Evolutionary conservation across 2,888 invertebrate species (phyloP), one percentile per base, ranked within the genome.

Genomic region (Anoplius nigerrimus): DNA sequence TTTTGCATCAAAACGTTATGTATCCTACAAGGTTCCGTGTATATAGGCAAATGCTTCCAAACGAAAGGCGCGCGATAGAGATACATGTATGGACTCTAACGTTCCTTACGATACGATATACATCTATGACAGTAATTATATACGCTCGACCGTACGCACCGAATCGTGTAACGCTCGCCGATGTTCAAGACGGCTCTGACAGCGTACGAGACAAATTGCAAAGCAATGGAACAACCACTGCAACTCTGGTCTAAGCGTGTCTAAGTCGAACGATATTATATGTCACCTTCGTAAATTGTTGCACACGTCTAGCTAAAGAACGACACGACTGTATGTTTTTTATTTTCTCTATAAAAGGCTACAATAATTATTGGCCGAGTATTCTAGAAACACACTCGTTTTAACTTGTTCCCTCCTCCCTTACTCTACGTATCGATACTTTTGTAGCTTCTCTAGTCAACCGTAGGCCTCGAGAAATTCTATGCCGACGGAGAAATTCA

Each of bases 391-490:
- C 54, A 79, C 66, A 71, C 57, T 72, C 56, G 46, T 60, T 52
- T 54, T 51, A 61, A 55, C 58, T 57, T 48, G 65, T 52, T 65
- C 60, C 63, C 51, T 51, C 16, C 45, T 60, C 64, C 43, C 60
- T 67, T 78, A 76, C 11, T 52, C 62, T 54, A 71, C 74, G 79
- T 57, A 67, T 61, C 69, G 69, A 74, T 72, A 69, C 74, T 79
- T 79, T 79, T 79, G 79, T 79, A 79, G 75, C 79, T 66, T 66
- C 61, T 66, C 72, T 74, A 75, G 68, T 66, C 72, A 72, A 69
- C 59, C 52, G 24, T 72, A 78, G 78, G 71, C 72, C 78, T 70
- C 69, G 62, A 65, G 56, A 64, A 65, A 43, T 69, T 27, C 70
- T 68, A 6, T 34, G 67, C 59, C 66, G 52, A 63, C 43, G 52